These are phyloP conservation scores for Acrocephalus arundinaceus DNA, from an alignment of 2,113 vertebrate species.

Conservation along the genomic window DNA sequence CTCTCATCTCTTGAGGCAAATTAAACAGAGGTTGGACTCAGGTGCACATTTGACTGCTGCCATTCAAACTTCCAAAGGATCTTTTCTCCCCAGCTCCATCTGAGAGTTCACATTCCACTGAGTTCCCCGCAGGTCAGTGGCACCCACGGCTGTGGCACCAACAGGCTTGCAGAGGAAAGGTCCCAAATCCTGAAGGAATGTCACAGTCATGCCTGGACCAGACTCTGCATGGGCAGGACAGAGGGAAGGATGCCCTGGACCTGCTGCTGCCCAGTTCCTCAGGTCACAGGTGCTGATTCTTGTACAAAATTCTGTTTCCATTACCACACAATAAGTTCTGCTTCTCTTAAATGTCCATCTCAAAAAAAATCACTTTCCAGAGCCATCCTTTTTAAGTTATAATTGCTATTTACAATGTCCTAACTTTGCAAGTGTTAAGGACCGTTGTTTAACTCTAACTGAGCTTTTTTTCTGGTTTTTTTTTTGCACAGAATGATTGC, in stretches of 20 bases:
- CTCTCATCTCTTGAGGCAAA: constrained; percentile 62
- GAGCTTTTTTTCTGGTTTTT: neutral
- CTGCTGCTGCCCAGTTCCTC: neutral
- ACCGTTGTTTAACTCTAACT: neutral
- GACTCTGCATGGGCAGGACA: neutral
- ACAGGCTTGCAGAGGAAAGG: neutral
- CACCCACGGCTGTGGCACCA: neutral
- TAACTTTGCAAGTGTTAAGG: neutral
- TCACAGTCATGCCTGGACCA: neutral
- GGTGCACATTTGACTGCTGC: constrained; percentile 58
- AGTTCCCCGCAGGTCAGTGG: neutral
- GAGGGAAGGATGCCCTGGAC: rapidly evolving
- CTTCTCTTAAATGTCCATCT: neutral
- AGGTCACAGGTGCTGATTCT: too few species aligned
- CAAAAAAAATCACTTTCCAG: neutral
- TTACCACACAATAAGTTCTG: rapidly evolving
- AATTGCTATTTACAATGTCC: neutral
- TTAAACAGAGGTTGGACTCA: constrained; percentile 19
- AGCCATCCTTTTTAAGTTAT: neutral
- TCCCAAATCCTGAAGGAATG: neutral
- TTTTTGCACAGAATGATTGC: neutral
- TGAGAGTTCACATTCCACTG: neutral
- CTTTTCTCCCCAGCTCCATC: neutral
- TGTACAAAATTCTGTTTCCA: rapidly evolving
- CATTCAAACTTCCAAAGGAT: constrained; percentile 39